Conservation (phyloP, 2,113 vertebrate genomes). For the Nycticorax nycticorax region DNA sequence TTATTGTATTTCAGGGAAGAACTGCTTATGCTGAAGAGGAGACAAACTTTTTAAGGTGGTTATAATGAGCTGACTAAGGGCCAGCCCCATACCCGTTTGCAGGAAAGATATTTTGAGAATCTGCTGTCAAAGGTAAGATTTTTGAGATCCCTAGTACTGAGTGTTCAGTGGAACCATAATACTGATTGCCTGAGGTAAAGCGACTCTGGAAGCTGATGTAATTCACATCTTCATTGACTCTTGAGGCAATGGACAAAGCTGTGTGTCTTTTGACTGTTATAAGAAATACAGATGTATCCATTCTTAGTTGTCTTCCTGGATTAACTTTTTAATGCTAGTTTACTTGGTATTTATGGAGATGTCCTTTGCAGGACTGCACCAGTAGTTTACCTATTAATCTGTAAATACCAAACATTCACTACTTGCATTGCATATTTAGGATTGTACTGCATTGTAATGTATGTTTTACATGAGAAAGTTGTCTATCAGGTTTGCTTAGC, state of each 20-base stretch:
- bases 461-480: conserved; percentile 24
- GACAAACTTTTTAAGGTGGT: neutral
- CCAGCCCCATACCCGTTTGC: neutral
- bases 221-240: neutral
- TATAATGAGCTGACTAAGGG: neutral
- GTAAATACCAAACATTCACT: neutral
- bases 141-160: neutral
- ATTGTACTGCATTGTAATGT: neutral
- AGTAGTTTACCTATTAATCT: neutral
- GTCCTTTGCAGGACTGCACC: neutral
- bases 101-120: neutral
- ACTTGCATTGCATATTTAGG: neutral
- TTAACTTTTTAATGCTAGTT: neutral
- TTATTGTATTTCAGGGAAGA: neutral
- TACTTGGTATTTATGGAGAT: neutral
- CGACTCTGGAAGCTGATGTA: neutral
- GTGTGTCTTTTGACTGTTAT: neutral
- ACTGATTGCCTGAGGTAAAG: neutral
- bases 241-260: neutral
- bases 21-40: neutral
- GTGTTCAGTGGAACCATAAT: neutral
- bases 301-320: neutral
- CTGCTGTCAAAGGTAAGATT: neutral
- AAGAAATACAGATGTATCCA: neutral
- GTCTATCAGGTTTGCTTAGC: neutral